phyloP scores from a whole-genome alignment of 2,888 invertebrate species.

The Lumbricus terrestris region DNA sequence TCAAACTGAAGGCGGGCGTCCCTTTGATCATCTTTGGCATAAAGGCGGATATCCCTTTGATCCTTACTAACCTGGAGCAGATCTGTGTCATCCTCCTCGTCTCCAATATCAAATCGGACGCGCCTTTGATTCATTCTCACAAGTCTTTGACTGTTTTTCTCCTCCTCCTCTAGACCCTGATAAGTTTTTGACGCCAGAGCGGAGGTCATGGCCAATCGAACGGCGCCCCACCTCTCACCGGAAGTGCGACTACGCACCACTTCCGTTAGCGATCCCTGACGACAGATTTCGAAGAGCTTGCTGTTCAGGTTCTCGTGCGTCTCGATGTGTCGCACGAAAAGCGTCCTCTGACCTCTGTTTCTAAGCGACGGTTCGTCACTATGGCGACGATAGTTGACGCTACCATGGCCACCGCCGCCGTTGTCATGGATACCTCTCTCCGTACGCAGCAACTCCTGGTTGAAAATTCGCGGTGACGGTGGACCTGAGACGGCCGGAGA shows the following conservation, averaged over 20 bases:
- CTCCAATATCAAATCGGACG: neutral
- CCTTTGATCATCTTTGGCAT: neutral
- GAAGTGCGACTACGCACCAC: neutral
- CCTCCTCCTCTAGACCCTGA: neutral
- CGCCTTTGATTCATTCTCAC: neutral
- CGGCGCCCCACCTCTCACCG: neutral
- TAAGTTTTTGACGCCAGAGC: neutral
- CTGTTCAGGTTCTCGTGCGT: neutral
- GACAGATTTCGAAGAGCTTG: constrained; percentile 14
- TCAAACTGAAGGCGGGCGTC: neutral
- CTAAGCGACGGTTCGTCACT: neutral
- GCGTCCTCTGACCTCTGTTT: neutral
- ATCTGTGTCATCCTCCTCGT: neutral
- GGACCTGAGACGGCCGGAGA: neutral
- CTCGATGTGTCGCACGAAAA: constrained; percentile 17
- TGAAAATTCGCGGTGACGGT: neutral
- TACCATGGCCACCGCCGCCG: neutral
- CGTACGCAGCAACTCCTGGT: neutral
- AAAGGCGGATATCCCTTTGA: neutral
- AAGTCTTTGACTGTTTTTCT: neutral
- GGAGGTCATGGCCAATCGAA: neutral
- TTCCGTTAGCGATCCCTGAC: neutral
- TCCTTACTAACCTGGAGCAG: neutral
- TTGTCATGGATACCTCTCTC: neutral
- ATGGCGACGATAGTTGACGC: neutral